A percentile compares a stretch with the other conserved stretches of the same genome.
These are phyloP conservation scores for Lampris megalopsis DNA, from an alignment of 2,113 vertebrate species.

Conservation along the genomic window DNA sequence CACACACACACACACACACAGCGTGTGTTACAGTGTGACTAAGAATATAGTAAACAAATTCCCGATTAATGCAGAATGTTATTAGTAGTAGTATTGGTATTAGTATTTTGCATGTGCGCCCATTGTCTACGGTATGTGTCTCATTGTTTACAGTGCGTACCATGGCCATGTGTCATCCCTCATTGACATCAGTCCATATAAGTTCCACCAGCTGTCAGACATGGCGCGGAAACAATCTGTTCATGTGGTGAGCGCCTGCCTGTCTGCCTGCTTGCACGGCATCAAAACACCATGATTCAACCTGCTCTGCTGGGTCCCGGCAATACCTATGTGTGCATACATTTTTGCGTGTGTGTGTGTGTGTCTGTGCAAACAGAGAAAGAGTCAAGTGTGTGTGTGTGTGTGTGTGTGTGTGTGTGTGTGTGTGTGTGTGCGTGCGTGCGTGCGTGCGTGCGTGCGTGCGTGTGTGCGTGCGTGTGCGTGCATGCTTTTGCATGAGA, in stretches of 20 bases:
- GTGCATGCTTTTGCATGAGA: too few species aligned
- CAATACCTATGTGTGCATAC: slow-evolving; percentile 34
- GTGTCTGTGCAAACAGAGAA: too few species aligned
- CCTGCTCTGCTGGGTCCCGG: slow-evolving; percentile 23
- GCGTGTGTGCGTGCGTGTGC: too few species aligned
- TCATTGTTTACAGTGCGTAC: slow-evolving; percentile 88
- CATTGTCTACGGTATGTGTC: slow-evolving; percentile 14
- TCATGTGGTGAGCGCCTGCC: slow-evolving; percentile 90
- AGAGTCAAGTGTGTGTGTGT: neutral
- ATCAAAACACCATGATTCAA: slow-evolving; percentile 67
- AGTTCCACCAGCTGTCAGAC: slow-evolving; percentile 89
- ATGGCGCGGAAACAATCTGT: slow-evolving; percentile 87
- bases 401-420: neutral
- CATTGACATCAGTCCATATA: slow-evolving; percentile 98
- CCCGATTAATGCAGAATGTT: too few species aligned
- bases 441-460: too few species aligned
- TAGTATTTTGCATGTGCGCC: slow-evolving; percentile 9
- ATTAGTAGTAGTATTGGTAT: too few species aligned
- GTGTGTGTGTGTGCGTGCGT: slow-evolving; percentile 2
- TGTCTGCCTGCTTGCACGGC: slow-evolving; percentile 16
- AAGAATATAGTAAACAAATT: too few species aligned
- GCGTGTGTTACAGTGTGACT: too few species aligned
- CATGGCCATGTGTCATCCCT: slow-evolving; percentile 96
- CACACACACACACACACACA: too few species aligned
- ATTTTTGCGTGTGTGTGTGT: neutral